Base-by-base conservation (phyloP, 1,140 invertebrate species). In the Papilio xuthus region DNA sequence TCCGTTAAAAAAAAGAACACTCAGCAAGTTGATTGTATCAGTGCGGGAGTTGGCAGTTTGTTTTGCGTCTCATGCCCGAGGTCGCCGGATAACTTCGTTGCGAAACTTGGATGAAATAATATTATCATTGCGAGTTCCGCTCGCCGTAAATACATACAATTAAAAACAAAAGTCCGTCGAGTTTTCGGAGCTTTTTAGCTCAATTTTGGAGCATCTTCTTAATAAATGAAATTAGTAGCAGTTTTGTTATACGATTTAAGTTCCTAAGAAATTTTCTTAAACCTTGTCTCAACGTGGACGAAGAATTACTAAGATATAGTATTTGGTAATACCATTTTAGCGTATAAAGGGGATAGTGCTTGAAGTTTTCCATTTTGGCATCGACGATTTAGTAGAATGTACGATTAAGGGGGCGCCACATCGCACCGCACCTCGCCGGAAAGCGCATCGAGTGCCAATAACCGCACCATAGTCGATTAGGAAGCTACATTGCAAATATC, bases 401-500 rank as follows among this genome's bases (percentile, higher is more conserved):
- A 67, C 9, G 60, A 67, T 67, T 67, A 32, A 28, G 26, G 13
- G 12, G 26, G 60, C 23, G 60, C 26, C 60, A 28, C 23, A 32
- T 26, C 26, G 60, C 60, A 67, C 60, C 60, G 42, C 42, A 44
- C 42, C 42, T 56, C 26, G 26, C 26, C 60, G 26, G 60, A 28
- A 28, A 67, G 60, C 60, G 26, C 26, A 67, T 67, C 60, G 60
- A 67, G 20, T 4, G 23, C 60, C 60, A 63, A 63, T 63, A 63
- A 63, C 60, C 26, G 60, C 60, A 23, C 60, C 60, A 63, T 26
- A 73, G 60, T 75, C 81, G 85, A 85, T 85, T 83, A 81, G 78
- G 69, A 63, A 73, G 75, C 80, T 79, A 87, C 83, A 73, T 53
- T 15, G 86, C 85, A 83, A 79, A 79, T 85, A 85, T 79, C 82